phyloP scores from a whole-genome alignment of 2,888 invertebrate genomes.

The Campoletis raptor region DNA sequence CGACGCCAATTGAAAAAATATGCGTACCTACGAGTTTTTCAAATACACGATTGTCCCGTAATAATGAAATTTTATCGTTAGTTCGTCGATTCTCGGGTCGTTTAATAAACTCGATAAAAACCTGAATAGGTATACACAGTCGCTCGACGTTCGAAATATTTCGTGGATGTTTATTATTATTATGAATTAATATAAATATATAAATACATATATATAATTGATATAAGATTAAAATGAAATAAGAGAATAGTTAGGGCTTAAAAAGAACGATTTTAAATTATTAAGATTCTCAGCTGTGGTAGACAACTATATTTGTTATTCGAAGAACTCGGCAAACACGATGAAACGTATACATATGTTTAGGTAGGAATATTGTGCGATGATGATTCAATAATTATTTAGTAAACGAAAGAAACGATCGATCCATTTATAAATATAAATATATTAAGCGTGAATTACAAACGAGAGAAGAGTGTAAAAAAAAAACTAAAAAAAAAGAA shows the following conservation, averaged over 20 bases:
- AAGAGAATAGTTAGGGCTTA: constrained; percentile 72
- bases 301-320: constrained; percentile 82
- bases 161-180: constrained; percentile 62
- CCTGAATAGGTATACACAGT: constrained; percentile 24
- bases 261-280: constrained; percentile 55
- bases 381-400: constrained; percentile 56
- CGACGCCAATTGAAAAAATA: constrained; percentile 45
- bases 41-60: constrained; percentile 25
- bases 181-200: constrained; percentile 23
- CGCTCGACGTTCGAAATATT: constrained; percentile 65
- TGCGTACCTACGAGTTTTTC: constrained; percentile 54
- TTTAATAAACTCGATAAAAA: constrained; percentile 39
- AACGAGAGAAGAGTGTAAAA: constrained; percentile 10
- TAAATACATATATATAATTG: constrained; percentile 13
- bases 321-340: constrained; percentile 70
- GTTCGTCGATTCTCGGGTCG: constrained; percentile 46
- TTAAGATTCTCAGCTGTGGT: constrained; percentile 82
- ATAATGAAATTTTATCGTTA: constrained; percentile 14
- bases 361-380: constrained; percentile 64
- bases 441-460: constrained; percentile 27
- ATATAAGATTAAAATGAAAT: constrained; percentile 41
- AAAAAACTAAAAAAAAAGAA: constrained; percentile 39
- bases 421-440: constrained; percentile 36
- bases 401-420: constrained; percentile 28
- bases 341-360: constrained; percentile 71